A percentile compares a stretch with the other conserved stretches of the same genome.
Conservation (phyloP, 2,888 invertebrate genomes). For the Allacma fusca region DNA sequence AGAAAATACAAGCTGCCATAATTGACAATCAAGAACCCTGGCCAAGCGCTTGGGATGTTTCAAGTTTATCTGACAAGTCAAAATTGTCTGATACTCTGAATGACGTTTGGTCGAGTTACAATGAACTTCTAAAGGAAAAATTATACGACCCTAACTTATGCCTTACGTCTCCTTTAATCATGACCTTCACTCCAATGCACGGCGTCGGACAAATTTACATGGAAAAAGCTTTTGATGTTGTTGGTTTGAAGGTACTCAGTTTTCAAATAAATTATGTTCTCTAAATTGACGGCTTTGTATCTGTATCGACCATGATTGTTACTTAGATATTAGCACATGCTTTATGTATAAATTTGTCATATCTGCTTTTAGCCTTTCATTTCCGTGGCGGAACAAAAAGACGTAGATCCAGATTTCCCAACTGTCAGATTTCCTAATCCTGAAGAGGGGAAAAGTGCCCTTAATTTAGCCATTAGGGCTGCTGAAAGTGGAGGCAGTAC, state of each 20-base stretch:
- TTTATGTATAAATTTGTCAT: too few relatives aligned
- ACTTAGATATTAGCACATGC: too few relatives aligned
- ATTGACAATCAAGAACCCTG: constrained; percentile 79
- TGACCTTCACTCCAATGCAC: constrained; percentile 97
- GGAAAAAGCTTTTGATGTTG: constrained; percentile 75
- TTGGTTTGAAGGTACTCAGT: constrained; percentile 77
- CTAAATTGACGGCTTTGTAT: too few relatives aligned
- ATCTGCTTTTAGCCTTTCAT: constrained; percentile 44
- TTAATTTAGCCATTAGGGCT: constrained; percentile 78
- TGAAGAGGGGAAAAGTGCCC: constrained; percentile 87
- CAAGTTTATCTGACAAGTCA: constrained; percentile 68
- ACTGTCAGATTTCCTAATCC: constrained; percentile 98
- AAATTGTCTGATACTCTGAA: constrained; percentile 75
- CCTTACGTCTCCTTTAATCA: constrained; percentile 70
- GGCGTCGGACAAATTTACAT: constrained; percentile 90
- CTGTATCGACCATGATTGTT: too few relatives aligned
- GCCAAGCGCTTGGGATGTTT: constrained; percentile 79
- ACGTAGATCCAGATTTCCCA: constrained; percentile 95
- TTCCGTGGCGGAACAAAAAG: constrained; percentile 75
- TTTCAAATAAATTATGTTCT: too few relatives aligned
- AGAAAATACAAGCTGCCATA: constrained; percentile 82
- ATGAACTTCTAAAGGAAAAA: constrained; percentile 68
- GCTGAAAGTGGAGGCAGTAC: constrained; percentile 76
- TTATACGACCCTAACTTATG: not conserved
- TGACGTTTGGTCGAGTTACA: constrained; percentile 75